Base-by-base conservation (phyloP, 2,888 invertebrate species). In the Chouioia cunea region DNA sequence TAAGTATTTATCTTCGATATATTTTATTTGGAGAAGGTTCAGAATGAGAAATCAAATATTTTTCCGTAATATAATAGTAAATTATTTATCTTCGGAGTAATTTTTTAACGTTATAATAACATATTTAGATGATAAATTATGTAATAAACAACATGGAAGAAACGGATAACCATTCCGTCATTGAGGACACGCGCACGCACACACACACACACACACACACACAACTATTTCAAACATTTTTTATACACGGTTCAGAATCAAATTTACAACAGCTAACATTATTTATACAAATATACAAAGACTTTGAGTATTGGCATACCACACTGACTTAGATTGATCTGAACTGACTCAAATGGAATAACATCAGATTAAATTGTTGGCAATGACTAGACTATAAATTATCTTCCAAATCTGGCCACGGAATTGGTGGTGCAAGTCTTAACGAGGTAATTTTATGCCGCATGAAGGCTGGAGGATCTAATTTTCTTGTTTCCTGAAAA, bases 311-410 rank as follows among this genome's bases (percentile, higher is more conserved):
- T 68, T 68, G 36, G 54, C 20, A 69, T 58, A 63, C 67, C 54
- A 62, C 14, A 15, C 52, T 68, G 63, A 71, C 71, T 69, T 68
- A 64, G 48, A 68, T 57, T 59, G 22, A 46, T 60, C 52, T 53
- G 47, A 65, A 65, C 56, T n/a, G 22, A 64, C 53, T 63, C 23
- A 60, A 43, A 22, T 67, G 23, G 67, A 68, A 68, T 47, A 67
- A 3, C 2, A 66, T 67, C 23, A 52, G 44, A 60, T 50, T 59
- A 63, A 12, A 59, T 54, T 52, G 65, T 68, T 56, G 47, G 22
- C 50, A 58, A 44, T 75, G 81, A 83, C 82, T 82, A 82, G 81
- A 82, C 81, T 83, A 85, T 81, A 85, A 82, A 80, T 83, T 81
- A 71, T 82, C 84, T 71, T 85, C 84, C 70, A 85, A 78, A 76